Evolutionary conservation across 1,140 invertebrate genomes (phyloP).

Genomic region (Drosophila bifasciata): DNA sequence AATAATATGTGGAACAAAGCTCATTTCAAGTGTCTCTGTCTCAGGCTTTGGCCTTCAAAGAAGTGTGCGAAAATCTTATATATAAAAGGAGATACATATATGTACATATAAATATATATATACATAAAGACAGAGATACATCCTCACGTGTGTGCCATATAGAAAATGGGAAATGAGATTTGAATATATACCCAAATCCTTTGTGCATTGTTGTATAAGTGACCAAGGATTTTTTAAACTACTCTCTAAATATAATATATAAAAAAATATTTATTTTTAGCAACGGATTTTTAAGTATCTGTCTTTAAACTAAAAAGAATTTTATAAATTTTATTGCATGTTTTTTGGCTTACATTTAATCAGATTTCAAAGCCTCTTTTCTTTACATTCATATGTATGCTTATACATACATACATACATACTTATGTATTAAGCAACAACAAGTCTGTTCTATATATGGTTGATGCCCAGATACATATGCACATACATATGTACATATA

Average conservation of each 20-base stretch:
- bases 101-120: no score
- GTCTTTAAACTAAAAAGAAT: background rate
- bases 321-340: background rate
- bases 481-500: slow-evolving; percentile 27
- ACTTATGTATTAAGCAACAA: no score
- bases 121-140: slow-evolving; percentile 8
- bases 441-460: slow-evolving; percentile 67
- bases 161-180: slow-evolving; percentile 5
- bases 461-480: slow-evolving; percentile 15
- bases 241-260: background rate
- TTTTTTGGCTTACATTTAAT: no score
- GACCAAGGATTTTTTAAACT: background rate
- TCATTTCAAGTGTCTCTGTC: slow-evolving; percentile 24
- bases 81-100: slow-evolving; percentile 39
- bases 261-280: background rate
- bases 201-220: slow-evolving; percentile 5
- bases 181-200: no score
- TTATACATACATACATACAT: no score
- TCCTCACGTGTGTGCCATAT: slow-evolving; percentile 34
- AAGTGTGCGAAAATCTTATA: slow-evolving; percentile 54
- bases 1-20: slow-evolving; percentile 1
- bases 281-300: no score
- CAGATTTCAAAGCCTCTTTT: background rate
- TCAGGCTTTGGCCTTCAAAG: slow-evolving; percentile 69
- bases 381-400: no score